Conservation (phyloP, 2,113 vertebrate genomes). For the Leptobrachium leishanense region DNA sequence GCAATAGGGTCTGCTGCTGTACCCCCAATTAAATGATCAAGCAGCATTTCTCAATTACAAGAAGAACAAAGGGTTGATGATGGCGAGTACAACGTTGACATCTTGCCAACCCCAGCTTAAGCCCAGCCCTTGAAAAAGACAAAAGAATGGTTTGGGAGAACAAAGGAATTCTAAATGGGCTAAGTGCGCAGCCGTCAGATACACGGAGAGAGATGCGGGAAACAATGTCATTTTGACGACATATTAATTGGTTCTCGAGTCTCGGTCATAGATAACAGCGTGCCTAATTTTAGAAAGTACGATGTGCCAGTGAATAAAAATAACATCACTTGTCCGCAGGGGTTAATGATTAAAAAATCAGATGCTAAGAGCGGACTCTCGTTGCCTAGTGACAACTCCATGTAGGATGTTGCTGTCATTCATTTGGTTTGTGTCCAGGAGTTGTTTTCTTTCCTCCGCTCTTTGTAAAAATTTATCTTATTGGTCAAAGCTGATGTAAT, state of each 20-base stretch:
- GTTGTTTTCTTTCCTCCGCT: slow-evolving; percentile 45
- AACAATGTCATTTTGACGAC: background rate
- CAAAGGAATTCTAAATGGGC: background rate
- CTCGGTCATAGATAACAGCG: background rate
- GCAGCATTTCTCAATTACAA: too few species aligned
- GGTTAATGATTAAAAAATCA: slow-evolving; percentile 72
- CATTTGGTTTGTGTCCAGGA: slow-evolving; percentile 62
- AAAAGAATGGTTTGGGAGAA: background rate
- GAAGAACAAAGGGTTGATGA: too few species aligned
- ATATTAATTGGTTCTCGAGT: background rate
- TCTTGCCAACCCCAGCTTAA: too few species aligned
- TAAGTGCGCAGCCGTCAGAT: background rate
- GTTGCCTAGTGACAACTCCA: slow-evolving; percentile 70
- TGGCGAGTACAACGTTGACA: too few species aligned
- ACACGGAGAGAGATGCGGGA: background rate
- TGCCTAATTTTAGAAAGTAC: slow-evolving; percentile 28
- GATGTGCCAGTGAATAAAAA: slow-evolving; percentile 25
- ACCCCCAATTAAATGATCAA: too few species aligned
- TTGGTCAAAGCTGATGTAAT: slow-evolving; percentile 73
- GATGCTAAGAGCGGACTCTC: slow-evolving; percentile 59
- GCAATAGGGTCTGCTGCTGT: too few species aligned
- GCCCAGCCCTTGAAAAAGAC: too few species aligned
- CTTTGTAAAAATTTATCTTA: slow-evolving; percentile 60
- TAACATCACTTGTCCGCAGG: slow-evolving; percentile 56
- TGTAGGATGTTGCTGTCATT: slow-evolving; percentile 67